Evolutionary conservation across 1,140 invertebrate species (phyloP), one percentile per base, ranked within the genome.

Genomic region (Zophobas atratus): DNA sequence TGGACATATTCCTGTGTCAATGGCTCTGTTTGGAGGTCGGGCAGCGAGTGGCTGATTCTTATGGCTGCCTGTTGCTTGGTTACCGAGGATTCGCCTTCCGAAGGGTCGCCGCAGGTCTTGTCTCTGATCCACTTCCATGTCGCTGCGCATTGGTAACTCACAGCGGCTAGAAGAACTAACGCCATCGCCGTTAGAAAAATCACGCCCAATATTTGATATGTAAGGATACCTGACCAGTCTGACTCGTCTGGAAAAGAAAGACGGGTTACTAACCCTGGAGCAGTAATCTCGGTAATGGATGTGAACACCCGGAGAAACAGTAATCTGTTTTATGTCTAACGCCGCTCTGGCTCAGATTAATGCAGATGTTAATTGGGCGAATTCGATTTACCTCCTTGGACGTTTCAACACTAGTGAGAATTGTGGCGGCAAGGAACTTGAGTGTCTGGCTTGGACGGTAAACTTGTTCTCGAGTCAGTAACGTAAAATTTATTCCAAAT

Each of bases 41-140:
- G 93, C 6, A 94, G 86, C 0, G 93, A 94, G 84, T 93, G 92
- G 80, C 92, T 93, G 82, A 94, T 94, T 6, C 92, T 89, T 73
- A 94, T 92, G 0, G 92, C 90, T 3, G 91, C 89, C 81, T 93
- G 92, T 38, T 91, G 89, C 0, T 91, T 90, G 4, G 89, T 81
- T 0, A 87, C 87, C 60, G 90, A 89, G 36, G 88, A 89, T 80
- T 91, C 89, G 39, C 89, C 88, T 48, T 91, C 88, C 0, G 87
- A 88, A 33, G 88, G 88, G 56, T 91, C 89, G 77, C 86, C 87
- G 67, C 84, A 84, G 33, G 82, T 89, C 84, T 89, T 88, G 80
- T 89, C 89, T 86, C 90, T 86, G 1, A 93, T 85, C 92, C 92
- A 93, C 78, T 89, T 87, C 92, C 92, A 93, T 1, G 92, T 93